phyloP scores from a whole-genome alignment of 2,113 vertebrate genomes.

The Ardeotis arabs region DNA sequence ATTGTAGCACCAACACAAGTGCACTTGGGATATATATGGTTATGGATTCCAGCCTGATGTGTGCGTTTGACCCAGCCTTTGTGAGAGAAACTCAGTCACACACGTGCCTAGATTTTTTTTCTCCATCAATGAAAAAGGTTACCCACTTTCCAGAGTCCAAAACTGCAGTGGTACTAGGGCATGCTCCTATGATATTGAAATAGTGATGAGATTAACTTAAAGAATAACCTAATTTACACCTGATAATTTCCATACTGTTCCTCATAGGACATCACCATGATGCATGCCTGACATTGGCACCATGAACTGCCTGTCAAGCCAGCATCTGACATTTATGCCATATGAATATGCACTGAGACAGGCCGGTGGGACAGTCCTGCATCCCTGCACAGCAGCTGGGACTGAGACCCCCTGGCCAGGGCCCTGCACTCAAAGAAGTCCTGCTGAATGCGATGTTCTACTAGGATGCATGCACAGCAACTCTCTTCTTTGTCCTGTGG shows the following conservation, averaged over 20 bases:
- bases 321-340: background rate
- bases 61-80: background rate
- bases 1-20: background rate
- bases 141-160: background rate
- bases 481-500: background rate
- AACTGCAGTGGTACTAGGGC: background rate
- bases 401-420: background rate
- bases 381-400: background rate
- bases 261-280: background rate
- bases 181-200: background rate
- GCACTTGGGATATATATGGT: background rate
- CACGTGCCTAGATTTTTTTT: background rate
- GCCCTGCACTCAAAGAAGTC: background rate
- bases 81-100: background rate
- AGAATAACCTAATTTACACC: background rate
- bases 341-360: background rate
- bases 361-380: accelerated
- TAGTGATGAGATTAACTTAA: background rate
- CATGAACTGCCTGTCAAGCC: accelerated
- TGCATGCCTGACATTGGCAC: background rate
- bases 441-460: background rate
- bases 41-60: background rate
- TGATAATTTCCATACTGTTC: background rate
- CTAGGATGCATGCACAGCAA: background rate
- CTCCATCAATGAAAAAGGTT: background rate